Percentiles rank a stretch among this genome's conserved stretches.
Conservation (phyloP, 1,140 invertebrate species). For the Aphis gossypii region DNA sequence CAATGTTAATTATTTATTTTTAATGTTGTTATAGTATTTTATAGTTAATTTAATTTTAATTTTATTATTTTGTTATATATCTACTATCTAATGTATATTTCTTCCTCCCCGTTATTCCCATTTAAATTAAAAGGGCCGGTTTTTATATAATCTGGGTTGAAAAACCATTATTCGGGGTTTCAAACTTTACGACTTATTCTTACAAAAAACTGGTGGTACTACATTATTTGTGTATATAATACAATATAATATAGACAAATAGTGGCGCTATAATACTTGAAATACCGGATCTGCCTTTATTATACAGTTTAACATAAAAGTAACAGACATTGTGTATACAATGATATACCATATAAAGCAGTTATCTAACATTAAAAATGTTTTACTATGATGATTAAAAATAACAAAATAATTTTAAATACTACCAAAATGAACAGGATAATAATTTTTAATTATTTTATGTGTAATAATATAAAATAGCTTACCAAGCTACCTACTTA, state of each 20-base stretch:
- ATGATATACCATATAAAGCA: not conserved
- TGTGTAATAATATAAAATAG: not conserved
- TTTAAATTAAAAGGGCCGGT: conserved; percentile 24
- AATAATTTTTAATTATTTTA: not conserved
- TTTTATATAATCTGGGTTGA: not conserved
- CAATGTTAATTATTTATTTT: not conserved
- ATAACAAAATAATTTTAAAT: conserved; percentile 16
- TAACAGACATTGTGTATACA: not conserved
- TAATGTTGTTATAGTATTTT: not conserved
- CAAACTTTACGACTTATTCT: conserved; percentile 27
- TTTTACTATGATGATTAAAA: not conserved
- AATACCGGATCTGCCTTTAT: conserved; percentile 17
- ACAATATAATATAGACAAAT: conserved; percentile 17
- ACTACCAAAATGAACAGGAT: not conserved
- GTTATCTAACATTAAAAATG: conserved; percentile 17
- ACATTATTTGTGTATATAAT: not conserved
- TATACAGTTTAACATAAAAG: conserved; percentile 30
- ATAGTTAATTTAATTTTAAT: not conserved
- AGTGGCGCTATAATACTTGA: conserved; percentile 43
- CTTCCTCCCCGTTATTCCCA: not conserved
- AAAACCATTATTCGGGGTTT: conserved; percentile 15
- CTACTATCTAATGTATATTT: not conserved
- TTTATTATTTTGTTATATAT: not conserved
- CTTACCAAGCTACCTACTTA: not conserved
- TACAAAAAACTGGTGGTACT: not conserved